Base-by-base conservation (phyloP, 2,113 vertebrate genomes). In the Miniopterus natalensis region DNA sequence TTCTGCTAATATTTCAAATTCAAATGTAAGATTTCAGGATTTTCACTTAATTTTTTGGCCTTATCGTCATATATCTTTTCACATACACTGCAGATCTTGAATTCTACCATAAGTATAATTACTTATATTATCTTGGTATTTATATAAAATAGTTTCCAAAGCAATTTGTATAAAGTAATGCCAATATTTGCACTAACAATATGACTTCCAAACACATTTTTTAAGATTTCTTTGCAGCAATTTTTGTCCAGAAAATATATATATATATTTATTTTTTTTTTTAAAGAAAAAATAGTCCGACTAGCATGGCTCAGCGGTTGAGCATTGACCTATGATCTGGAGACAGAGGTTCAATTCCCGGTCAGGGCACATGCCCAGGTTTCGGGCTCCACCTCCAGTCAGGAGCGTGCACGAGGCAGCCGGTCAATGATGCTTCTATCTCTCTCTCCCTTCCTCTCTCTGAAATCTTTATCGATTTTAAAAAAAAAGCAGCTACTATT, bases 41-140 rank as follows among this genome's bases (percentile, higher is more conserved):
- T 93, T 59, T 93, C 74, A 47, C 21, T 95, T 89, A 93, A 92
- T 61, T 73, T 92, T 94, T 96, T 95, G 74, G 83, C 93, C 70
- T 93, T 90, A 63, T 49, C 81, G 36, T 94, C 68, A 10, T 36
- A 31, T 42, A 55, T 88, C 74, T 81, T 66, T 95, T 92, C 75
- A 94, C 45, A 53, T 23, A 53, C 31, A 51, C 40, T 47, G 86
- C 91, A 29, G n/a, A 75, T 70, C 27, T 85, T 85, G 31, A 51
- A 92, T 84, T 91, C 84, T 55, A 53, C 57, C 51, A 80, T 94
- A 93, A 87, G 55, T 73, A 90, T 96, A 78, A 91, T 96, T 87
- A 75, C 31, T 70, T 85, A 65, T 57, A 93, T 96, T 94, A 77
- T 51, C 13, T 20, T 90, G 42, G 55, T 27, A 63, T 90, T 84